Conservation (phyloP, 2,113 vertebrate genomes). For the Garra rufa region DNA sequence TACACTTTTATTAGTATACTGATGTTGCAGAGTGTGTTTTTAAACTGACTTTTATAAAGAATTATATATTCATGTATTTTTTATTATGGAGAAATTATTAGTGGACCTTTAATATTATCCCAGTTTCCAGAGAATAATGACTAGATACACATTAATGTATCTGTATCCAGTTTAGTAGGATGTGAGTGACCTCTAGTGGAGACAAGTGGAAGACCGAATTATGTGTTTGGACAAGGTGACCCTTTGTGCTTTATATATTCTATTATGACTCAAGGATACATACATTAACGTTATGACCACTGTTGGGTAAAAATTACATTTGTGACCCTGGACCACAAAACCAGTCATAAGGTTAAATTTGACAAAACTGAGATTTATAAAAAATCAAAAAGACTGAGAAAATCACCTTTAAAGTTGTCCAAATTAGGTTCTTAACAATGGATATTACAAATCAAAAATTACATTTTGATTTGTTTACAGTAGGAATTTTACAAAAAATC, state of each 20-base stretch:
- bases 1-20: not conserved
- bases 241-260: not conserved
- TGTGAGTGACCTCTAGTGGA: slow-evolving; percentile 36
- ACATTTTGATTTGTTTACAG: too few relatives aligned
- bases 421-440: too few relatives aligned
- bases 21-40: not conserved
- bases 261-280: not conserved
- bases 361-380: too few relatives aligned
- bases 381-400: too few relatives aligned
- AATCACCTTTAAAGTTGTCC: too few relatives aligned
- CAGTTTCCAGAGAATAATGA: not conserved
- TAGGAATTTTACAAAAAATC: too few relatives aligned
- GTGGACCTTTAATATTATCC: not conserved
- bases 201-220: not conserved
- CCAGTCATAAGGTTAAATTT: too few relatives aligned
- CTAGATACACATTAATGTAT: too few relatives aligned
- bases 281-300: not conserved
- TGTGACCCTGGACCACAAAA: too few relatives aligned
- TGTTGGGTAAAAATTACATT: too few relatives aligned
- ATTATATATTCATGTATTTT: too few relatives aligned
- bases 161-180: not conserved
- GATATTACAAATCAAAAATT: too few relatives aligned
- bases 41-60: not conserved
- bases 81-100: not conserved
- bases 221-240: not conserved